Conservation (phyloP, 2,113 vertebrate genomes). For the Lophotis ruficrista region DNA sequence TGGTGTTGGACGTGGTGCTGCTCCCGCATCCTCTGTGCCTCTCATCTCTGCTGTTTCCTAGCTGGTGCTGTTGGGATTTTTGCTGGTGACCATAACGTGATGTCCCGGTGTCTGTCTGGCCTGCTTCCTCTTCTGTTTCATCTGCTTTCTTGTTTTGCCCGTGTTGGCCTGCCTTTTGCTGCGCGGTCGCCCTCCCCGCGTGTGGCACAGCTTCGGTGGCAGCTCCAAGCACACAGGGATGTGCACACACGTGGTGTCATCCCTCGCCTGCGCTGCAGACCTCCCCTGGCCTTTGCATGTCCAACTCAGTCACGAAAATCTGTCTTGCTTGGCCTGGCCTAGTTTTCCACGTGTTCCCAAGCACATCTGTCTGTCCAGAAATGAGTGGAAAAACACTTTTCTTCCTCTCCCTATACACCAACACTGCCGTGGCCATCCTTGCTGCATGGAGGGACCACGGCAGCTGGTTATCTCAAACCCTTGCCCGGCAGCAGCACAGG, state of each 20-base stretch:
- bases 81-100: not conserved
- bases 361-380: not conserved
- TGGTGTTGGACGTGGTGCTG: not conserved
- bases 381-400: not conserved
- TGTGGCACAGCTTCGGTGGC: not conserved
- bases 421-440: not conserved
- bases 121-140: not conserved
- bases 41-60: not conserved
- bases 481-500: not conserved
- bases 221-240: not conserved
- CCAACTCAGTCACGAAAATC: not conserved
- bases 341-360: not conserved
- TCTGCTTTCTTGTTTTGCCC: not conserved
- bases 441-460: not conserved
- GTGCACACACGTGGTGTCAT: fast-evolving
- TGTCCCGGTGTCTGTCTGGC: not conserved
- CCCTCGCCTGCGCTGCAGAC: not conserved
- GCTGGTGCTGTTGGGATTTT: not conserved
- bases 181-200: fast-evolving
- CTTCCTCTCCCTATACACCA: not conserved
- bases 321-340: not conserved
- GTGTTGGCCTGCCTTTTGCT: fast-evolving
- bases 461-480: not conserved
- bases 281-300: not conserved
- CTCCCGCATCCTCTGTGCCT: too few relatives aligned